phyloP scores from a whole-genome alignment of 1,140 invertebrate species.

The Pteromalus puparum region DNA sequence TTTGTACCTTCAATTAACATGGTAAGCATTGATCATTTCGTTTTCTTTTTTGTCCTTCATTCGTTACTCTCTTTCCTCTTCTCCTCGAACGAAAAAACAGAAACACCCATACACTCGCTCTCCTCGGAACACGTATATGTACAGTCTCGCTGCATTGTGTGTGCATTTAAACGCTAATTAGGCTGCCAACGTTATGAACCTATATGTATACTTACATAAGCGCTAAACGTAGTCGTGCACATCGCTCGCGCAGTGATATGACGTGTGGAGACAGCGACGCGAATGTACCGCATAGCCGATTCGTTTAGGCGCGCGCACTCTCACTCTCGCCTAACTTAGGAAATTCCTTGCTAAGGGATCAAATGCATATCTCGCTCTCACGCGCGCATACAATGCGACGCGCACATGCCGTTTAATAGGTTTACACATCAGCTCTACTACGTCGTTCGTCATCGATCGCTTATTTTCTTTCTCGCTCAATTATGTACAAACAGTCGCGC shows the following conservation, averaged over 20 bases:
- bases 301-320: not conserved
- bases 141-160: not conserved
- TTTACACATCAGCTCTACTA: too few relatives aligned
- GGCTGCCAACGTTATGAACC: constrained; percentile 29
- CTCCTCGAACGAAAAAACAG: not conserved
- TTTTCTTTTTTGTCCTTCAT: not conserved
- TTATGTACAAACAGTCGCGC: constrained; percentile 40
- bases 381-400: not conserved
- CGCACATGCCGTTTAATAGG: too few relatives aligned
- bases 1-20: constrained; percentile 35
- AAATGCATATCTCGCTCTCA: constrained; percentile 5
- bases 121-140: not conserved
- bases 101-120: too few relatives aligned
- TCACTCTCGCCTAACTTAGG: constrained; percentile 2
- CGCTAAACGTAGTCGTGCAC: too few relatives aligned
- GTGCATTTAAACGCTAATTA: constrained; percentile 22
- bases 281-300: not conserved
- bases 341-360: constrained; percentile 42
- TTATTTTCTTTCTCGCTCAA: not conserved
- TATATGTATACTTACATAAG: constrained; percentile 8
- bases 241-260: not conserved
- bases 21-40: not conserved
- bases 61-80: not conserved
- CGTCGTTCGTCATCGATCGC: too few relatives aligned
- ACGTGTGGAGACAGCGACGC: not conserved